Evolutionary conservation across 1,140 invertebrate genomes (phyloP).

Genomic region (Trigoniulus corallinus): DNA sequence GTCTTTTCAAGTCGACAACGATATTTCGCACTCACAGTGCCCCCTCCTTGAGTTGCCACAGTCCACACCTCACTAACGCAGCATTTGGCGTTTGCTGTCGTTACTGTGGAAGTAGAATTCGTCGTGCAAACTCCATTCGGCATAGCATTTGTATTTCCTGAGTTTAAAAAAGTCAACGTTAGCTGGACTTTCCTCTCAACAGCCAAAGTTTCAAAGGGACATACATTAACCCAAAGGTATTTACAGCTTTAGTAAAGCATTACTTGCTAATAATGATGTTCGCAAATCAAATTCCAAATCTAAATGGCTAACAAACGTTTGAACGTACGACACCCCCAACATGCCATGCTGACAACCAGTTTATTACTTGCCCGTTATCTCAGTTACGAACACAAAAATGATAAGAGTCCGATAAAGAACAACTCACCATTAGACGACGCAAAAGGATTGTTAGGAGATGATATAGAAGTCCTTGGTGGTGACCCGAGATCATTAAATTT

Average conservation of each 20-base stretch:
- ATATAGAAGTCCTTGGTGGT: slow-evolving; percentile 11
- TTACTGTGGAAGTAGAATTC: neutral
- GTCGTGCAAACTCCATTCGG: neutral
- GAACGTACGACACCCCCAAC: neutral
- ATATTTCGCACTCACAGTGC: neutral
- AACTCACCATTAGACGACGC: neutral
- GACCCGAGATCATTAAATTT: slow-evolving; percentile 29
- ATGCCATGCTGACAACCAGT: too few species aligned
- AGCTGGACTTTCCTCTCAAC: too few species aligned
- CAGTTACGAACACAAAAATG: too few species aligned
- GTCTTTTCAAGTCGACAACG: neutral
- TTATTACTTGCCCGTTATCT: too few species aligned
- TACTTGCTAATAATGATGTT: neutral
- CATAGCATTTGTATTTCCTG: neutral
- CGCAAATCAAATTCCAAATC: neutral
- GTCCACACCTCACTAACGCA: neutral
- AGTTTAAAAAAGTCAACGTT: too few species aligned
- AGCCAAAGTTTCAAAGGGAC: too few species aligned
- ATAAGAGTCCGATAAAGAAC: too few species aligned
- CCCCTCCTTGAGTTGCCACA: neutral
- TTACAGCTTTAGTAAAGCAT: too few species aligned
- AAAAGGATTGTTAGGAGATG: slow-evolving; percentile 5
- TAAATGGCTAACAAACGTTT: neutral
- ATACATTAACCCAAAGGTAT: too few species aligned
- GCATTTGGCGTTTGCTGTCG: neutral